Evolutionary conservation across 2,797 vertebrate species (phyloP), one percentile per base, ranked within the genome.

Genomic region (Myotis vivesi): DNA sequence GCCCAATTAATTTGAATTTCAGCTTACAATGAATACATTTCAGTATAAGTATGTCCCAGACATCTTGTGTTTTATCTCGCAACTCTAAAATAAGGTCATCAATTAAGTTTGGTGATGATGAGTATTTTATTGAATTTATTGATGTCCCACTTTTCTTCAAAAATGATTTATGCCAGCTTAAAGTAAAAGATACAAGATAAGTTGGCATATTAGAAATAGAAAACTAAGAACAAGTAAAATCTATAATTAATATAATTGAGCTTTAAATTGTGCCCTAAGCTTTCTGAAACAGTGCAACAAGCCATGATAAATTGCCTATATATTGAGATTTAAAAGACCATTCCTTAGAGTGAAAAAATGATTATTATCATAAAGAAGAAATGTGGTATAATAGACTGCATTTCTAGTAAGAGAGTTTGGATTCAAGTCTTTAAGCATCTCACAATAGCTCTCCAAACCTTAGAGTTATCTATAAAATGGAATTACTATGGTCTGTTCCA

Each of bases 261-360:
- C 19, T 88, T 95, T 82, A 92, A 88, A 77, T 79, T 83, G 76
- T 94, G 13, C 71, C 51, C 33, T 93, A 59, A 79, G 38, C n/a
- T 72, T 79, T 94, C 84, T 82, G 71, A 91, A 86, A 77, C 41
- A 44, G 6, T 41, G 13, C 8, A 93, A 55, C 0, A 92, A 81
- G 55, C 81, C 64, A 69, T 75, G 57, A 88, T 80, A 71, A 89
- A 92, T 62, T 68, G 17, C 2, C 16, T 30, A 16, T 33, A 13
- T 94, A 64, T 86, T 33, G 2, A 17, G 3, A 94, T 36, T 79
- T 36, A 91, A 94, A 93, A 81, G 51, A 30, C 6, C 2, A 66
- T 87, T 89, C 12, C 64, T 83, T 66, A 73, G 6, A 57, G 33
- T 80, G 8, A 71, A 94, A 93, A 11, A 16, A 59, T 9, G 49